Evolutionary conservation across 1,140 invertebrate genomes (phyloP).

Genomic region (Drosophila saltans): DNA sequence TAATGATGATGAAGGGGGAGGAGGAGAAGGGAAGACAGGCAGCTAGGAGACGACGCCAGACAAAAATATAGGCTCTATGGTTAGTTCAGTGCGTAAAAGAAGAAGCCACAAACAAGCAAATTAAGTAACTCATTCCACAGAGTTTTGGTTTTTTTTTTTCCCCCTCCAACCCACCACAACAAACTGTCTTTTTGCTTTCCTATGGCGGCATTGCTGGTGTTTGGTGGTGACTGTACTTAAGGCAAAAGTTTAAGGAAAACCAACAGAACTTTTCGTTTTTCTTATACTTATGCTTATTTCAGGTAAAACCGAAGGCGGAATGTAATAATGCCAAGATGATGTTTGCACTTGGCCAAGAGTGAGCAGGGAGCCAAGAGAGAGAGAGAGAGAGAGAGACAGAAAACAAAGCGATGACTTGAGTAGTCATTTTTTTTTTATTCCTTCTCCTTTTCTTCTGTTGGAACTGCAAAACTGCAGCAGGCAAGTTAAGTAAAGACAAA

Average conservation of each 20-base stretch:
- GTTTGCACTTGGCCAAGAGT: conserved; percentile 31
- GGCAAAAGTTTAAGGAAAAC: conserved; percentile 9
- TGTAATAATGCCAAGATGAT: conserved; percentile 54
- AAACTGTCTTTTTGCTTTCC: not conserved
- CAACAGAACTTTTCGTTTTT: conserved; percentile 5
- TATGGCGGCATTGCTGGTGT: not conserved
- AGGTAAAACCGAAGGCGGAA: conserved; percentile 17
- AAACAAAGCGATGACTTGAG: conserved; percentile 11
- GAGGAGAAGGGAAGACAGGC: not conserved
- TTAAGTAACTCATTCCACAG: conserved; percentile 45
- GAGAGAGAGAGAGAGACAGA: not conserved
- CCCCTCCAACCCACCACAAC: too few species aligned
- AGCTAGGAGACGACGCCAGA: not conserved
- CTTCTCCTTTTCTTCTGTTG: not conserved
- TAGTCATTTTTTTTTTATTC: conserved; percentile 7
- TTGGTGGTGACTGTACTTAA: conserved; percentile 12
- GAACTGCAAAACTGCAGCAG: conserved; percentile 54
- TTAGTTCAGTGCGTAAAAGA: conserved; percentile 2
- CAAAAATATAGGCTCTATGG: not conserved
- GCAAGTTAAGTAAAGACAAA: conserved; percentile 74
- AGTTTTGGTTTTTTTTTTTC: too few species aligned
- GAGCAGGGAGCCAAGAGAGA: not conserved
- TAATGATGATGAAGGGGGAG: not conserved
- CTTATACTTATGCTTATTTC: conserved; percentile 1
- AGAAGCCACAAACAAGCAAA: conserved; percentile 48